Evolutionary conservation across 2,888 invertebrate genomes (phyloP), one percentile per base, ranked within the genome.

Genomic region (Molanna angustata): DNA sequence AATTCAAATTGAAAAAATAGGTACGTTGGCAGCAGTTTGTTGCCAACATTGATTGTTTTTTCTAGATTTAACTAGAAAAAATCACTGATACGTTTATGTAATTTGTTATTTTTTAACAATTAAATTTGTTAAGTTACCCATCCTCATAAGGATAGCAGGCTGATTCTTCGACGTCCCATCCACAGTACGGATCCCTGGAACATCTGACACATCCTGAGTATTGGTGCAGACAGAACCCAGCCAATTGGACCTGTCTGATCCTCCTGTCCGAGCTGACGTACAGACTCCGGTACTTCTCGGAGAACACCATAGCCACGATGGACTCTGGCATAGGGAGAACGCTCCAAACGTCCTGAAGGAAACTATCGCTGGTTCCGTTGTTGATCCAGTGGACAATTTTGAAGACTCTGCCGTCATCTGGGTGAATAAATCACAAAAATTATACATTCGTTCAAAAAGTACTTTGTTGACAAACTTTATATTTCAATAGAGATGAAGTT

Each of bases 151-250:
- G 85, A 63, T 86, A 86, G 73, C 90, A 90, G 47, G 82, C 80
- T 62, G 85, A 84, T 41, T 80, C 78, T 61, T 88, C 87, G 65
- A 85, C 86, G 69, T 90, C 90, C 91, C 91, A 92, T 49, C 91
- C 90, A 65, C 92, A 92, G 67, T 91, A 90, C 1, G 92, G 91
- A 74, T 92, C 92, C 65, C 87, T 85, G 39, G 90, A 87, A 69
- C 91, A 92, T 56, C 88, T 79, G 61, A 88, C 76, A 67, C 91
- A 91, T 68, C 85, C 88, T 70, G 88, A 86, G 69, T 90, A 90
- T 62, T 88, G 80, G 52, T 85, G 78, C 63, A 84, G 83, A 69
- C 91, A 91, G 85, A 90, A 88, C 52, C 86, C 86, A 1, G 20
- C 7, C 64, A 90, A 73, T 67, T 87, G 86, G 64, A 90, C 84